Evolutionary conservation across 1,140 invertebrate species (phyloP).

Genomic region (Monochamus saltuarius): DNA sequence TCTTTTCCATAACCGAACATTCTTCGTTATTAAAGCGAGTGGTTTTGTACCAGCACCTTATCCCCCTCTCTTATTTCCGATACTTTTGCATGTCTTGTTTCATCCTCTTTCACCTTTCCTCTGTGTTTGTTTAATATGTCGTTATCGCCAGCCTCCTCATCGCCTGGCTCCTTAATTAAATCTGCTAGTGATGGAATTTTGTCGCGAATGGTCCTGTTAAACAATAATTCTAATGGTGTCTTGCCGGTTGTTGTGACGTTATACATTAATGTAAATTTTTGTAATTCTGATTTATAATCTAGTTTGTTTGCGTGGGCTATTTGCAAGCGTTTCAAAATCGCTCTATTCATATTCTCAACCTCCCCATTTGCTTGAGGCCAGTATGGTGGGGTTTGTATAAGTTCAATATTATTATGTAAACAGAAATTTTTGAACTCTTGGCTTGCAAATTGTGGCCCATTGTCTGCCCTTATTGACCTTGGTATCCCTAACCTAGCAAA

Average conservation of each 20-base stretch:
- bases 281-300: slow-evolving; percentile 33
- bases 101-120: slow-evolving; percentile 32
- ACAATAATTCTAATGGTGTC: slow-evolving; percentile 46
- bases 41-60: slow-evolving; percentile 30
- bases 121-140: slow-evolving; percentile 31
- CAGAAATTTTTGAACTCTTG: slow-evolving; percentile 39
- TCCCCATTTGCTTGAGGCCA: slow-evolving; percentile 47
- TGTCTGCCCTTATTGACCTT: slow-evolving; percentile 34
- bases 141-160: slow-evolving; percentile 30
- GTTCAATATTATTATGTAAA: slow-evolving; percentile 28
- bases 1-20: too few species aligned
- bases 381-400: slow-evolving; percentile 38
- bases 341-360: slow-evolving; percentile 32
- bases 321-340: slow-evolving; percentile 17
- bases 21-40: too few species aligned
- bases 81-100: slow-evolving; percentile 15
- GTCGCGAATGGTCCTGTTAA: slow-evolving; percentile 36
- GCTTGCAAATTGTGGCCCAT: slow-evolving; percentile 36
- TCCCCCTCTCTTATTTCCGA: slow-evolving; percentile 22
- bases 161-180: not conserved
- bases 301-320: not conserved
- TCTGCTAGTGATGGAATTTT: slow-evolving; percentile 37
- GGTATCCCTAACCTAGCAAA: slow-evolving; percentile 27
- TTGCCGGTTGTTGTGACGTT: slow-evolving; percentile 40
- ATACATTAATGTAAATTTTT: slow-evolving; percentile 45